Conservation (phyloP, 2,888 invertebrate genomes). For the Punctoribates punctum region DNA sequence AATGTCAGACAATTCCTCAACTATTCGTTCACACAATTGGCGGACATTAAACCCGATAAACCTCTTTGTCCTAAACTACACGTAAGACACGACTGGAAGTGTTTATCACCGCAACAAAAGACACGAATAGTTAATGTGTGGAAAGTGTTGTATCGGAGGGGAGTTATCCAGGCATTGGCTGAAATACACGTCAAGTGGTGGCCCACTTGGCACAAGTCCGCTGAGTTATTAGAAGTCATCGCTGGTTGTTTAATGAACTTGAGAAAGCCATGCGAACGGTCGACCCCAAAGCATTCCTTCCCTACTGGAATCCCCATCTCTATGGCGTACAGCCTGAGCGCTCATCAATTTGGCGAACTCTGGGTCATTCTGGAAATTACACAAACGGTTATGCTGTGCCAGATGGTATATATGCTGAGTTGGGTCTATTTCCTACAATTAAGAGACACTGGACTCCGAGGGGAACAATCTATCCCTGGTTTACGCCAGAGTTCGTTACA, state of each 20-base stretch:
- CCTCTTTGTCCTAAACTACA: neutral
- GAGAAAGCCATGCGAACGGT: slow-evolving; percentile 10
- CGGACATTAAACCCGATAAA: neutral
- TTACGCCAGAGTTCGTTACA: neutral
- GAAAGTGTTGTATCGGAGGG: neutral
- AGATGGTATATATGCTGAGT: neutral
- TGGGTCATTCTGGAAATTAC: neutral
- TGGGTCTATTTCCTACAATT: neutral
- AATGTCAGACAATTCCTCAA: neutral
- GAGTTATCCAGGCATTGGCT: neutral
- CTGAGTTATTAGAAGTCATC: neutral
- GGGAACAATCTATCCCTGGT: neutral
- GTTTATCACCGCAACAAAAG: neutral
- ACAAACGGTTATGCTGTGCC: neutral
- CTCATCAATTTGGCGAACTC: neutral
- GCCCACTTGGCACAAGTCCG: neutral
- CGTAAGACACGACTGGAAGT: slow-evolving; percentile 7
- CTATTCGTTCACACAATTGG: neutral
- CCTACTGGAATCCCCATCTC: too few species aligned
- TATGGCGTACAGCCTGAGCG: neutral
- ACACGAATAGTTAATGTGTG: neutral
- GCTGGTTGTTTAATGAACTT: neutral
- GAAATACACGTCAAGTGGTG: neutral
- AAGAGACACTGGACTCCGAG: neutral
- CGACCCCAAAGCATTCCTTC: neutral